Base-by-base conservation (phyloP, 1,140 invertebrate species). In the Caenorhabditis brenneri region DNA sequence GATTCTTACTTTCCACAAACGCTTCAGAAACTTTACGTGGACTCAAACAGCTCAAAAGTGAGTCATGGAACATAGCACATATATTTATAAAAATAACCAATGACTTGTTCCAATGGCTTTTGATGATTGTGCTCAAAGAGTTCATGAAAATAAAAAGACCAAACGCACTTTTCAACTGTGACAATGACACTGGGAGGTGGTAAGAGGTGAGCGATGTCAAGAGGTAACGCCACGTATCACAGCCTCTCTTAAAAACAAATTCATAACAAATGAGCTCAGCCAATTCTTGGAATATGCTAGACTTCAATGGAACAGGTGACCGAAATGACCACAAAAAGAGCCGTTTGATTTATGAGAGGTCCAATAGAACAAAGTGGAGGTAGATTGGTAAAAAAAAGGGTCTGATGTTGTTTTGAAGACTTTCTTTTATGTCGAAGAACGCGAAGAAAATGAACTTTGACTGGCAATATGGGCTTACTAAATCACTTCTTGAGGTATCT, bases 281-380 rank as follows among this genome's bases (percentile, higher is more conserved):
- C 36, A 24, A 46, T 74, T 74, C 65, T 74, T 3, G 65, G 65
- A 74, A 74, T 24, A 46, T 46, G 7, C 65, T 74, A 27, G 6
- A 42, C 36, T 24, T 24, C 33, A 24, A 1, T 74, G 36, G 65
- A 74, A 74, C 65, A 74, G 65, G 65, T 74, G 65, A 42, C 36
- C 36, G 19, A 65, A 12, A 36, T 29, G 36, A 33, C 65, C 65
- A 10, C 2, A 12, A 4, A 39, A 42, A 31, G 10, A 1, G 6
- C 12, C 5, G 2, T 74, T n/a, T 74, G 58, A 65, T 65, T 36
- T 33, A 65, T 46, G 36, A 74, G 65, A 74, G 65, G 65, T 74
- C 36, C 36, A 42, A 74, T 46, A 27, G 22, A 74, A 74, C 36
- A 74, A 12, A 24, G 58, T 65, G 19, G 2, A 0, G 7, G 19